These are phyloP conservation scores for Ephydatia muelleri DNA, from an alignment of 37 sponge, comb jelly and placozoan species.

Conservation along the genomic window DNA sequence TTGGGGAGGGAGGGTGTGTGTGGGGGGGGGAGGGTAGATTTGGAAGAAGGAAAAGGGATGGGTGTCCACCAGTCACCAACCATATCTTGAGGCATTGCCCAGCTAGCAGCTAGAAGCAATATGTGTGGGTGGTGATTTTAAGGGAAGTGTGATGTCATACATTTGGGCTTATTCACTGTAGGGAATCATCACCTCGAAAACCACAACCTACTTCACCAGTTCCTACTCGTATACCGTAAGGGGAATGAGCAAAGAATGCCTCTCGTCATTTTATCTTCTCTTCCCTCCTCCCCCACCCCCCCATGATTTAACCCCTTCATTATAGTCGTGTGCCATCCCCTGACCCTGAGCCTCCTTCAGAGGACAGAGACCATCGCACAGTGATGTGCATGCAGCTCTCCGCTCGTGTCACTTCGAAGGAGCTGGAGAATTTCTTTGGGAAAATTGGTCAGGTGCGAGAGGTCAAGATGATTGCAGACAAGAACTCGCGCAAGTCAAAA, in stretches of 20 bases:
- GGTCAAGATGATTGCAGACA: constrained; percentile 91
- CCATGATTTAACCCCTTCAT: neutral
- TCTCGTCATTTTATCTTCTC: neutral
- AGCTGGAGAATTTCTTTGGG: constrained; percentile 91
- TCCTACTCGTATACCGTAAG: neutral
- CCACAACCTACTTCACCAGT: neutral
- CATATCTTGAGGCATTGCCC: too few species aligned
- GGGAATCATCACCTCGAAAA: neutral
- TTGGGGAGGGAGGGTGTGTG: neutral
- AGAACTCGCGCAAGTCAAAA: constrained; percentile 92
- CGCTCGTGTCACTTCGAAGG: constrained; percentile 64
- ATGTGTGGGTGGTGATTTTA: too few species aligned
- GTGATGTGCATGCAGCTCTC: constrained; percentile 97
- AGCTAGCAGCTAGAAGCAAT: too few species aligned
- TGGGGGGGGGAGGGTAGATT: neutral
- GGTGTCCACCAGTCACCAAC: too few species aligned
- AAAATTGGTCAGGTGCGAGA: constrained; percentile 85
- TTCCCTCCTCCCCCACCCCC: neutral
- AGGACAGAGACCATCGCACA: constrained; percentile 88
- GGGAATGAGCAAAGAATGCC: neutral
- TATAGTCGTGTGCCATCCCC: constrained; percentile 19
- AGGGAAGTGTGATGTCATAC: too few species aligned
- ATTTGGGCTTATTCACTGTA: neutral
- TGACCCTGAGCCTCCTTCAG: constrained; percentile 77
- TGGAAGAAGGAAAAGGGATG: neutral